These are phyloP conservation scores for Genyomyrus donnyi DNA, from an alignment of 2,113 vertebrate species.

Conservation along the genomic window DNA sequence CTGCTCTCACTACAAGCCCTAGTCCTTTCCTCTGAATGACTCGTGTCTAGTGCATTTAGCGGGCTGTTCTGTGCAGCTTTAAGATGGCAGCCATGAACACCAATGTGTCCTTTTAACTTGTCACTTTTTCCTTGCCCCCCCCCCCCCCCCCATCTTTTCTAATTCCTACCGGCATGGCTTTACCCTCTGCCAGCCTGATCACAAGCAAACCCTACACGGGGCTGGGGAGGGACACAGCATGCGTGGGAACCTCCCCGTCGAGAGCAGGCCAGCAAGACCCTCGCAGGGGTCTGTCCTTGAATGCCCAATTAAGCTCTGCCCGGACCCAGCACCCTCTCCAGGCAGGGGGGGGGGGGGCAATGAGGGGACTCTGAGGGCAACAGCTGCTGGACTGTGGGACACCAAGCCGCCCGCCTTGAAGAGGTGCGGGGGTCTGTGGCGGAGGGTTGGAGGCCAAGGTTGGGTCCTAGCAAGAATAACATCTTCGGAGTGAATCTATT, in stretches of 20 bases:
- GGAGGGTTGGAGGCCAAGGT: constrained; percentile 41
- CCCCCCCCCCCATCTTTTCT: background rate
- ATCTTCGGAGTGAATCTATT: constrained; percentile 32
- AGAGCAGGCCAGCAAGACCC: constrained; percentile 24
- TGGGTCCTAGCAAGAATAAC: constrained; percentile 23
- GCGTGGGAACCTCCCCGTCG: background rate
- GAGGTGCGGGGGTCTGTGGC: constrained; percentile 28
- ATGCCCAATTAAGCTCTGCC: background rate
- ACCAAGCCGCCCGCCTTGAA: constrained; percentile 42
- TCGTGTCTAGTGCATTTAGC: background rate
- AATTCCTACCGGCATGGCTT: background rate
- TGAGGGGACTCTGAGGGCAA: constrained; percentile 39
- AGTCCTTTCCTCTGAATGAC: background rate
- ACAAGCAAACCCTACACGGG: constrained; percentile 5
- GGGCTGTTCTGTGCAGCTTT: background rate
- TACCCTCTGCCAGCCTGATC: background rate
- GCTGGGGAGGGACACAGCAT: constrained; percentile 20
- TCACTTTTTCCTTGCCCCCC: background rate
- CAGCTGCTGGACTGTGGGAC: constrained; percentile 58
- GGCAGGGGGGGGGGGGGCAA: constrained; percentile 26
- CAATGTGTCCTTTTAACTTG: background rate
- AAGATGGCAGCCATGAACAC: background rate
- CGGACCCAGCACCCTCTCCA: constrained; percentile 22
- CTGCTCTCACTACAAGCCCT: background rate
- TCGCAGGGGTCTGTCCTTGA: constrained; percentile 24